Evolutionary conservation across 92 coral and sea anemone genomes (phyloP), one percentile per base, ranked within the genome.

Genomic region (Zoanthus sociatus): DNA sequence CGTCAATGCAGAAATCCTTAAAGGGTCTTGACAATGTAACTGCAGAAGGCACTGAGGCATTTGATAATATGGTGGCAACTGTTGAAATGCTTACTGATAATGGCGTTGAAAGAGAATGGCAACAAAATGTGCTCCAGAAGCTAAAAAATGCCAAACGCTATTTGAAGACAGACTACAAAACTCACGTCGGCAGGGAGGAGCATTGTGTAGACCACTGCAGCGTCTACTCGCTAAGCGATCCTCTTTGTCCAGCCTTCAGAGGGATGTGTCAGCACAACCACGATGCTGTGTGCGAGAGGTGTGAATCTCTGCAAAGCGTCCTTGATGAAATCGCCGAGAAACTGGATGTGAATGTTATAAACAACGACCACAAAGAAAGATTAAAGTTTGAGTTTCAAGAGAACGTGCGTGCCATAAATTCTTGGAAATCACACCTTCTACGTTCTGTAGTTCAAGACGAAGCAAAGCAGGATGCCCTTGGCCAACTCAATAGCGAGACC

Each of bases 141-240:
- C n/a, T 92, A 37, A 88, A 92, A 70, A 87, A 88, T 32, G 87
- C 69, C 30, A 91, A 91, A 69, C 60, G 88, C 60, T 91, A 91
- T 45, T 77, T 91, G 64, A 88, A 92, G 92, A 92, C 92, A 20
- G 92, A 92, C 17, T 88, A 78, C 76, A 92, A 88, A 67, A 60
- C 77, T 14, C 94, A 88, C 64, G 91, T 88, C 26, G 92, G 94
- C 17, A 88, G 90, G 26, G 90, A 92, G 54, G 82, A 84, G 78
- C 13, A 67, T 61, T 91, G 93, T 61, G 82, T 78, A 30, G 91
- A 91, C 71, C 93, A 91, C 55, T 91, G 93, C 86, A 83, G 72
- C n/a, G 73, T 79, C 64, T 66, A 91, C 16, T 21, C n/a, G 18
- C 12, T 37, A 9, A 71, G 51, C 51, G 76, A 71, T 26, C 46